Conservation (phyloP, 2,888 invertebrate species). For the Andricus curvator region DNA sequence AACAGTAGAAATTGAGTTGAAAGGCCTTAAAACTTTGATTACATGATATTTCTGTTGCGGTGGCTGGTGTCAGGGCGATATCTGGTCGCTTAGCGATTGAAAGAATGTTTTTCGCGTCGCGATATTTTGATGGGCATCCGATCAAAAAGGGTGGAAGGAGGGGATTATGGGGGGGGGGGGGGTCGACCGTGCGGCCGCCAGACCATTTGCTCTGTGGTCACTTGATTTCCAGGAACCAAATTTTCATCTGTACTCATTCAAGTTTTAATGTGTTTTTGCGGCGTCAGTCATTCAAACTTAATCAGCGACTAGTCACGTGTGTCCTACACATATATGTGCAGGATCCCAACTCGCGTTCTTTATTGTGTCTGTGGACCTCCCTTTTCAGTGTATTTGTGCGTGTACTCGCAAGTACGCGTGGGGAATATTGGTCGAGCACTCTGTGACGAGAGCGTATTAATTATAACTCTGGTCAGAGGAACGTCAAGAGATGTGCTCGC, state of each 20-base stretch:
- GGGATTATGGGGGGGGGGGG: slow-evolving; percentile 24
- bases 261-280: slow-evolving; percentile 79
- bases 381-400: slow-evolving; percentile 50
- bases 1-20: slow-evolving; percentile 35
- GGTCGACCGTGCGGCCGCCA: slow-evolving; percentile 67
- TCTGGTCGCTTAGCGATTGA: slow-evolving; percentile 52
- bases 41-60: slow-evolving; percentile 63
- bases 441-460: slow-evolving; percentile 77
- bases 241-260: slow-evolving; percentile 77
- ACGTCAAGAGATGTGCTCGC: slow-evolving; percentile 76
- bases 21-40: slow-evolving; percentile 42
- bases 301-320: slow-evolving; percentile 74
- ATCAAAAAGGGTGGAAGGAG: slow-evolving; percentile 55
- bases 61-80: slow-evolving; percentile 60
- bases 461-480: slow-evolving; percentile 77
- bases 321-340: slow-evolving; percentile 47
- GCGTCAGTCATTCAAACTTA: slow-evolving; percentile 78
- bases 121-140: slow-evolving; percentile 70
- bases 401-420: slow-evolving; percentile 54
- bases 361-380: slow-evolving; percentile 48
- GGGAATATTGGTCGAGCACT: slow-evolving; percentile 72
- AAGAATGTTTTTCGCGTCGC: slow-evolving; percentile 68
- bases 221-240: slow-evolving; percentile 76
- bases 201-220: slow-evolving; percentile 77
- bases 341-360: slow-evolving; percentile 51